Percentiles rank a stretch among this genome's conserved stretches.
phyloP scores from a whole-genome alignment of 2,888 invertebrate species.

The Caenorhabditis virilis region DNA sequence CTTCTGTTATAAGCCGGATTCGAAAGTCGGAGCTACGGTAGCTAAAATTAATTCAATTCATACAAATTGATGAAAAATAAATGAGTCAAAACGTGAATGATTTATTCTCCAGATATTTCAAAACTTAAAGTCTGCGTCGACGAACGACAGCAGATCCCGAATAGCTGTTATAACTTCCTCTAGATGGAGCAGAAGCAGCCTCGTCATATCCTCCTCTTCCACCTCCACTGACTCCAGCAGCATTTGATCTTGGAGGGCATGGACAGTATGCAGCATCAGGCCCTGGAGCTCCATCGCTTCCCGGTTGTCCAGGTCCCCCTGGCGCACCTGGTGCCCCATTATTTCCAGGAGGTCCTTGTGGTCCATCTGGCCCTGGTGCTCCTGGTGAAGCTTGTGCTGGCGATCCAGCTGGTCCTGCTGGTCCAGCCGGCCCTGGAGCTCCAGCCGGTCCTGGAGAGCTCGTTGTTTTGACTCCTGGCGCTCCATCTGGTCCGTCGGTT shows the following conservation, averaged over 20 bases:
- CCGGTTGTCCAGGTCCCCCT: conserved; percentile 7
- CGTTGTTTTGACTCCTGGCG: background rate
- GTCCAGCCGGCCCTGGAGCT: conserved; percentile 2
- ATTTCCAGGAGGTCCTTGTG: background rate
- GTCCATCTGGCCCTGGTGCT: conserved; percentile 15
- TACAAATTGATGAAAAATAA: too few relatives aligned
- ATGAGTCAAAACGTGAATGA: too few relatives aligned
- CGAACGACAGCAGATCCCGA: too few relatives aligned
- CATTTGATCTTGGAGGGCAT: conserved; percentile 20
- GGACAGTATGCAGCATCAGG: conserved; percentile 20
- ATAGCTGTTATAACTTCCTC: too few relatives aligned
- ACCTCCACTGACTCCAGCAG: too few relatives aligned
- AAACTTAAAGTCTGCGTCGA: too few relatives aligned
- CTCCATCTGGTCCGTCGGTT: conserved; percentile 3
- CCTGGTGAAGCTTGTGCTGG: conserved; percentile 6
- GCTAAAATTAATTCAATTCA: too few relatives aligned
- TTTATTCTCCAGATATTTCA: too few relatives aligned
- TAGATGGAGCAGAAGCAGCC: too few relatives aligned
- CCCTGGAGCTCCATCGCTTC: conserved; percentile 8
- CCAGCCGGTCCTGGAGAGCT: background rate
- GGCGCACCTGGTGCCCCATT: conserved; percentile 7
- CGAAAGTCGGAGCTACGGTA: too few relatives aligned
- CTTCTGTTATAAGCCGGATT: too few relatives aligned
- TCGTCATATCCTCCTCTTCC: too few relatives aligned
- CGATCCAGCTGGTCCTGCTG: background rate